Conservation (phyloP, 2,113 vertebrate species). For the Tamias sibiricus region DNA sequence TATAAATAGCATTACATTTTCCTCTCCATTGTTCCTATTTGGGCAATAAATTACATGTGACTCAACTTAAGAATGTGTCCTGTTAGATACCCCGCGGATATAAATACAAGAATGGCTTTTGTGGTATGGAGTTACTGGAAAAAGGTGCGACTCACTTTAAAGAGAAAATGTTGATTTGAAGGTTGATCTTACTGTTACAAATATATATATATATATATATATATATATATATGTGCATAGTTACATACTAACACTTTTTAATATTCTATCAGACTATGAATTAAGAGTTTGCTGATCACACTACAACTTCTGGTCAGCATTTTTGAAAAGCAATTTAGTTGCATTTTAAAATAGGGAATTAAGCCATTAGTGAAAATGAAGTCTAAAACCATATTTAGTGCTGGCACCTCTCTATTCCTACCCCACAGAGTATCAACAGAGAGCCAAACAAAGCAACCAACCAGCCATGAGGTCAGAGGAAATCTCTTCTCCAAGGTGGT, state of each 20-base stretch:
- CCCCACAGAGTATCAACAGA: not conserved
- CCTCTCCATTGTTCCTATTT: not conserved
- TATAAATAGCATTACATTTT: not conserved
- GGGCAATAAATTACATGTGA: not conserved
- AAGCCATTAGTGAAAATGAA: conserved; percentile 53
- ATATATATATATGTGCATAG: not conserved
- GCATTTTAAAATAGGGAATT: conserved; percentile 38
- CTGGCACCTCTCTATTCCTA: not conserved
- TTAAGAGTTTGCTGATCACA: conserved; percentile 58
- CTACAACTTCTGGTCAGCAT: conserved; percentile 41
- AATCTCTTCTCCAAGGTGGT: not conserved
- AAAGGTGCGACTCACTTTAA: not conserved
- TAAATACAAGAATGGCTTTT: not conserved
- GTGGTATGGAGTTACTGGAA: not conserved
- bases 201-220: too few relatives aligned
- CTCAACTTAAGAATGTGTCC: not conserved
- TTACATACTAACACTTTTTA: not conserved
- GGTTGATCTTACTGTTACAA: not conserved
- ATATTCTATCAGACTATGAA: conserved; percentile 40
- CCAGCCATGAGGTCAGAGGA: not conserved
- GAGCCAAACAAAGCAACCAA: not conserved
- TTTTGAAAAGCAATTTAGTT: conserved; percentile 42
- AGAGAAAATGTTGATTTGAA: not conserved
- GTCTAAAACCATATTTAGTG: not conserved
- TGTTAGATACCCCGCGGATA: not conserved